A percentile compares a stretch with the other conserved stretches of the same genome.
Conservation (phyloP, 2,888 invertebrate species). For the Blomia tropicalis region DNA sequence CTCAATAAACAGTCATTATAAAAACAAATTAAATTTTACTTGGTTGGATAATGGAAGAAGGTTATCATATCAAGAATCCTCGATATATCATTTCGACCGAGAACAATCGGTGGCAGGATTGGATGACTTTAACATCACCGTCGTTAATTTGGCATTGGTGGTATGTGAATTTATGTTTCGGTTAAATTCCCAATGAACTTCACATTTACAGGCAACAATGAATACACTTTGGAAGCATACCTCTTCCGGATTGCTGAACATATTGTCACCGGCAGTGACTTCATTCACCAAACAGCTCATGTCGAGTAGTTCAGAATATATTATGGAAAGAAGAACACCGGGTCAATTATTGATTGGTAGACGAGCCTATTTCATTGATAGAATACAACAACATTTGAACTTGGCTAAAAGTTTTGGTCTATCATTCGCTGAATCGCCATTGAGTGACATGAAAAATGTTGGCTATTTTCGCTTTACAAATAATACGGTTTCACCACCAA, state of each 20-base stretch:
- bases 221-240: constrained; percentile 2
- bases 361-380: neutral
- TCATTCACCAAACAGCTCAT: neutral
- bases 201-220: neutral
- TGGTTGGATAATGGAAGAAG: neutral
- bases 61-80: neutral
- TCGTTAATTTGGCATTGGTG: constrained; percentile 5
- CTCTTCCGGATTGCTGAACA: neutral
- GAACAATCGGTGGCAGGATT: neutral
- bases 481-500: neutral
- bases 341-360: neutral
- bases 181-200: neutral
- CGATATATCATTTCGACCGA: neutral
- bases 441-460: neutral
- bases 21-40: neutral
- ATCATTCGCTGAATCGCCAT: neutral
- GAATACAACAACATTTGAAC: neutral
- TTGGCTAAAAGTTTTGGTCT: neutral
- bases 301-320: neutral
- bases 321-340: neutral
- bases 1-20: neutral
- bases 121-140: constrained; percentile 1
- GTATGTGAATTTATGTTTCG: neutral
- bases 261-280: neutral
- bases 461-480: constrained; percentile 1